Conservation (phyloP, 2,888 invertebrate genomes). For the Adelognathus sp. region DNA sequence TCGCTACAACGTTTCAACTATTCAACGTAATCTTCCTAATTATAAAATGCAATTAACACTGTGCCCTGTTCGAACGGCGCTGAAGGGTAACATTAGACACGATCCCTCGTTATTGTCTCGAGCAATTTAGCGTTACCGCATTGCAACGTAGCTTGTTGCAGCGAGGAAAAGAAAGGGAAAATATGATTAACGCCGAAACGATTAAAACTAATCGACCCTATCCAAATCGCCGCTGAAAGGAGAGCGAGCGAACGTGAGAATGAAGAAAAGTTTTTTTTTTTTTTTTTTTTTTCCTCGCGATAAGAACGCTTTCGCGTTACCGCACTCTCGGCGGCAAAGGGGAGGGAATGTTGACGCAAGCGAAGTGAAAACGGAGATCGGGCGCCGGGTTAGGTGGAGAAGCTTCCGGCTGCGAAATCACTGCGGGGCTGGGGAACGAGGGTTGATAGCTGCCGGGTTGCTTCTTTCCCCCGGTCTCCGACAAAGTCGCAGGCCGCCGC, state of each 20-base stretch:
- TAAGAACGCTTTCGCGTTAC: slow-evolving; percentile 28
- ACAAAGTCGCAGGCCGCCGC: not conserved
- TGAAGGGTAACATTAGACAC: slow-evolving; percentile 16
- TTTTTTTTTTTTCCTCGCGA: too few species aligned
- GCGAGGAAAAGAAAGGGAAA: slow-evolving; percentile 2
- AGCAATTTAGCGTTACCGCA: slow-evolving; percentile 35
- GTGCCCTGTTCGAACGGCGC: slow-evolving; percentile 28
- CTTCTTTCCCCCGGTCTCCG: slow-evolving; percentile 25
- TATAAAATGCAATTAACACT: slow-evolving; percentile 56
- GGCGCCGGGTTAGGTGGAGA: slow-evolving; percentile 36
- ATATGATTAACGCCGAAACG: slow-evolving; percentile 9
- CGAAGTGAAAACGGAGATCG: slow-evolving; percentile 59
- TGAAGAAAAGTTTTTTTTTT: slow-evolving; percentile 38
- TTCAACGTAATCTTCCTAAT: slow-evolving; percentile 49
- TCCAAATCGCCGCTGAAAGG: slow-evolving; percentile 25
- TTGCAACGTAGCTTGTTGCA: slow-evolving; percentile 5
- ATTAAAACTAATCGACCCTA: slow-evolving; percentile 54
- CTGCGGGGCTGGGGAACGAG: slow-evolving; percentile 32
- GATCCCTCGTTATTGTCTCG: slow-evolving; percentile 26
- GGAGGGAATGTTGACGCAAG: slow-evolving; percentile 52
- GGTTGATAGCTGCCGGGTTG: slow-evolving; percentile 28
- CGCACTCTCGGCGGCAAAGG: not conserved
- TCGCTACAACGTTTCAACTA: not conserved
- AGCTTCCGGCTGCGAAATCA: slow-evolving; percentile 54
- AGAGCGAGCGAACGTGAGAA: slow-evolving; percentile 37